phyloP scores from a whole-genome alignment of 2,113 vertebrate species.

The Hystrix brachyura region DNA sequence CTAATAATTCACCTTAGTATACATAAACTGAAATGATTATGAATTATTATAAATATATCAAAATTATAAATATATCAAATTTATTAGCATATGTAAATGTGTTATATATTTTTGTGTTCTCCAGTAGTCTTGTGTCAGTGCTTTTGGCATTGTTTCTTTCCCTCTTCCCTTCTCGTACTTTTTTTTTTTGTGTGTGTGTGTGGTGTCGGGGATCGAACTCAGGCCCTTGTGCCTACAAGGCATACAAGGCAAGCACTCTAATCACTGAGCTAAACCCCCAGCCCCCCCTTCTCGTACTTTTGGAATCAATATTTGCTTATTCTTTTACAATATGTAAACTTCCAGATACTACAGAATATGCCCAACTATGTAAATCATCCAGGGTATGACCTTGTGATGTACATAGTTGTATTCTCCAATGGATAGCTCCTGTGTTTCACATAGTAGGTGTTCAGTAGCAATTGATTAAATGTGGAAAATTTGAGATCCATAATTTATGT shows the following conservation, averaged over 20 bases:
- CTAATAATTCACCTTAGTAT: not conserved
- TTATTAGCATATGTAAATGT: not conserved
- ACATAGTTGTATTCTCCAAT: not conserved
- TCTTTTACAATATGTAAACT: not conserved
- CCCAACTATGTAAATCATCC: not conserved
- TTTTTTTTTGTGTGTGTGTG: no score
- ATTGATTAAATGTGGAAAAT: constrained; percentile 57
- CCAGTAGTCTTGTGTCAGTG: not conserved
- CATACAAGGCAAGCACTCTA: no score
- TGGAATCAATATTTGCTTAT: constrained; percentile 25
- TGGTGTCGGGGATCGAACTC: no score
- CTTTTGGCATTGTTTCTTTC: not conserved
- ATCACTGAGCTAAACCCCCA: no score
- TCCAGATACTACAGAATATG: not conserved
- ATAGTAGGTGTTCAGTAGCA: constrained; percentile 55
- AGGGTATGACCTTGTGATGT: not conserved
- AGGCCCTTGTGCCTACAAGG: no score
- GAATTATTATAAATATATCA: not conserved
- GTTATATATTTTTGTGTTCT: not conserved
- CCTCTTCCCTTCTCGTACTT: not conserved
- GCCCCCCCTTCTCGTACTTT: not conserved
- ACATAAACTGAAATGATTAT: not conserved
- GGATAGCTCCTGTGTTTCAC: not conserved
- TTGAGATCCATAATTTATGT: constrained; percentile 57
- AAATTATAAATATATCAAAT: not conserved